Conservation (phyloP, 53 echinoderm and acorn worm genomes). For the Paracentrotus lividus region DNA sequence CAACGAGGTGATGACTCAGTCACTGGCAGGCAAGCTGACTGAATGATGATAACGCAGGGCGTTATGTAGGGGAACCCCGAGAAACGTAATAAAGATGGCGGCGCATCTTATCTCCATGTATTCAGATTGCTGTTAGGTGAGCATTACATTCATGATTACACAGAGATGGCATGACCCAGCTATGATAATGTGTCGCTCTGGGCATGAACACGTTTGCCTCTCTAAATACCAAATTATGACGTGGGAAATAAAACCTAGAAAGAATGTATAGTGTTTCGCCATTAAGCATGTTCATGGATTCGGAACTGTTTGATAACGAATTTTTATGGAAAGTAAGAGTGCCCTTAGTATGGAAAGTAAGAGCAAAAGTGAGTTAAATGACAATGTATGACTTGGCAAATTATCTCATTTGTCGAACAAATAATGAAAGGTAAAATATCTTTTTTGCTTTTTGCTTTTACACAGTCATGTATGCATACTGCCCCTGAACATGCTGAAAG, state of each 20-base stretch:
- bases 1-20: slow-evolving; percentile 38
- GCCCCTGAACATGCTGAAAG: background rate
- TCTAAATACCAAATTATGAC: background rate
- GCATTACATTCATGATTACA: slow-evolving; percentile 10
- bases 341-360: too few species aligned
- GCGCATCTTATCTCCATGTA: background rate
- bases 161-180: slow-evolving; percentile 35
- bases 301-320: too few species aligned
- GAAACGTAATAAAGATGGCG: slow-evolving; percentile 37
- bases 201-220: slow-evolving; percentile 7
- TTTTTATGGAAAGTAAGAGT: background rate
- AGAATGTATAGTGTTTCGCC: background rate
- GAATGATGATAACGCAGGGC: background rate
- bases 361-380: too few species aligned
- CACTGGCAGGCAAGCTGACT: background rate
- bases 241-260: too few species aligned
- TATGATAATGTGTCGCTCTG: slow-evolving; percentile 40
- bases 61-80: background rate
- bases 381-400: too few species aligned
- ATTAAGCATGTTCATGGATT: too few species aligned
- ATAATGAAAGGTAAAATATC: too few species aligned
- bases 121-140: slow-evolving; percentile 15
- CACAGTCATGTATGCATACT: too few species aligned
- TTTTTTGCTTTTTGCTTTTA: too few species aligned
- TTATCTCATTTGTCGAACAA: too few species aligned